Conservation (phyloP, 2,797 vertebrate species). For the Pseudochaenichthys georgianus region DNA sequence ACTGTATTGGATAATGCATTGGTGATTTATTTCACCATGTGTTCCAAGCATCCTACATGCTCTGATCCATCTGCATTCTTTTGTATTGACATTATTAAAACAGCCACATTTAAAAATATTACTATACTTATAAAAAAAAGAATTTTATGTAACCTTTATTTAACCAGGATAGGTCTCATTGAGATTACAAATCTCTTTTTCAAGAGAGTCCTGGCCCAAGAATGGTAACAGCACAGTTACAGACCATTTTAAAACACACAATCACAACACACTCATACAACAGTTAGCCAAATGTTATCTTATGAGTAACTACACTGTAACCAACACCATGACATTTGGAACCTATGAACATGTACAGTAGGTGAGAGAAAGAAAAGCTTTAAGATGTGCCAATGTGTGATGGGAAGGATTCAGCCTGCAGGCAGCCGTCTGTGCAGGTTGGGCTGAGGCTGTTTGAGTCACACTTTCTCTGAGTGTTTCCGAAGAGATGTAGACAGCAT, state of each 20-base stretch:
- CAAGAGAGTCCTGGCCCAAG: too few species aligned
- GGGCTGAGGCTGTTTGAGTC: constrained; percentile 33
- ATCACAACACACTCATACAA: too few species aligned
- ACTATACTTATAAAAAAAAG: background rate
- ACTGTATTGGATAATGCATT: background rate
- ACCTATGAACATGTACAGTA: background rate
- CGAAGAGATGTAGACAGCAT: constrained; percentile 35
- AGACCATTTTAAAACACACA: too few species aligned
- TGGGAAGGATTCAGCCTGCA: constrained; percentile 18
- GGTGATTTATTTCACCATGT: background rate
- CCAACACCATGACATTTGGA: background rate
- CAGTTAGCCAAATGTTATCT: background rate
- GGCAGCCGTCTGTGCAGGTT: constrained; percentile 34
- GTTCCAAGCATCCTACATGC: background rate
- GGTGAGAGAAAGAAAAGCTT: background rate
- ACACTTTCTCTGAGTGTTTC: constrained; percentile 34
- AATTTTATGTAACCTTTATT: too few species aligned
- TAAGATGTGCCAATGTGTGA: constrained; percentile 28
- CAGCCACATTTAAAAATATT: background rate
- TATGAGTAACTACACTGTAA: constrained; percentile 1
- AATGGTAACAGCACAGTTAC: too few species aligned
- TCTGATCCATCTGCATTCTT: background rate
- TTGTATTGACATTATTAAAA: background rate
- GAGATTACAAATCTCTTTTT: too few species aligned
- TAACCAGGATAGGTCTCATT: too few species aligned